These are phyloP conservation scores for Macrobrachium rosenbergii DNA, from an alignment of 1,140 invertebrate species.

Conservation along the genomic window DNA sequence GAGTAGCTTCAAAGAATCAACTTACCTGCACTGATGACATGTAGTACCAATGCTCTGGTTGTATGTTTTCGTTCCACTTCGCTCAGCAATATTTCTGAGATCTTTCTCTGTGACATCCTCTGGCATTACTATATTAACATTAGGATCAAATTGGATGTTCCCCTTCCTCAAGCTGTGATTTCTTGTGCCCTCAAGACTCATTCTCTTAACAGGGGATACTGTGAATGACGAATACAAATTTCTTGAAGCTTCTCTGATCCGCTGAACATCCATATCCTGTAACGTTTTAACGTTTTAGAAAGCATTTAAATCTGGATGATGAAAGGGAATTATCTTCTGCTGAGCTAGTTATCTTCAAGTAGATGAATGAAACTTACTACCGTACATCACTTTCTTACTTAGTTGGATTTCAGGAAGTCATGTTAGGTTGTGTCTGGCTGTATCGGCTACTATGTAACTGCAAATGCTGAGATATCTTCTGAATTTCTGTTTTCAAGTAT, in stretches of 20 bases:
- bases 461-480: too few relatives aligned
- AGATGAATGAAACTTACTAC: too few relatives aligned
- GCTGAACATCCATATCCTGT: constrained; percentile 52
- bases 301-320: too few relatives aligned
- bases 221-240: neutral
- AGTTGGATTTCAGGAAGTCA: too few relatives aligned
- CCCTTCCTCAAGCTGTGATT: neutral
- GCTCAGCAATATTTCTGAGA: constrained; percentile 59
- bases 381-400: too few relatives aligned
- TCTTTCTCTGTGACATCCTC: constrained; percentile 54
- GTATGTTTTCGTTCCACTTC: constrained; percentile 61
- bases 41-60: constrained; percentile 69
- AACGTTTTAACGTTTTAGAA: too few relatives aligned
- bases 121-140: constrained; percentile 57
- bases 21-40: constrained; percentile 72
- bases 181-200: neutral
- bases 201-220: constrained; percentile 1
- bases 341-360: too few relatives aligned
- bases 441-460: too few relatives aligned
- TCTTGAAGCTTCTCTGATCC: constrained; percentile 23
- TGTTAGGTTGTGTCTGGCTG: too few relatives aligned
- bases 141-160: constrained; percentile 56
- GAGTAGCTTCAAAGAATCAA: neutral
- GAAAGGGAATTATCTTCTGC: too few relatives aligned
- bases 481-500: too few relatives aligned